Percentiles rank a stretch among this genome's conserved stretches.
Conservation (phyloP, 2,113 vertebrate genomes). For the Callorhinus ursinus region DNA sequence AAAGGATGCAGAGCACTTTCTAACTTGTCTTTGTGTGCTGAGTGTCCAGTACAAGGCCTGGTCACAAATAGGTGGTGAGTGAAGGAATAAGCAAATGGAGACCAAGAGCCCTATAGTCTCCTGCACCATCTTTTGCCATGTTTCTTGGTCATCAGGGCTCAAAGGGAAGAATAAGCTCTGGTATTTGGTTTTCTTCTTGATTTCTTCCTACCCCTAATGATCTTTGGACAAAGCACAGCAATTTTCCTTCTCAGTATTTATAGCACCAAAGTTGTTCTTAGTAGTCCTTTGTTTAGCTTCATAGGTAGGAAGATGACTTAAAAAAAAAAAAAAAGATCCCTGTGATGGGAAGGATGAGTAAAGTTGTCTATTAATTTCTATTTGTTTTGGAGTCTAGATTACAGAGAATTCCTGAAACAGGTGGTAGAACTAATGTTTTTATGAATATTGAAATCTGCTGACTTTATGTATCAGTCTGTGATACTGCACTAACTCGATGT, state of each 20-base stretch:
- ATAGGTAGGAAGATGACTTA: neutral
- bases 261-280: neutral
- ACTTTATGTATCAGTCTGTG: neutral
- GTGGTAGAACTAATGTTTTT: conserved; percentile 52
- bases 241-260: neutral
- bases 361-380: conserved; percentile 16
- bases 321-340: neutral
- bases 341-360: neutral
- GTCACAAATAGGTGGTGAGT: neutral
- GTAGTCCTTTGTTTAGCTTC: neutral
- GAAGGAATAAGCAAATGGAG: neutral
- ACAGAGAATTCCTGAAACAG: conserved; percentile 7
- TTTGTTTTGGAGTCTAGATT: neutral
- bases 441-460: neutral
- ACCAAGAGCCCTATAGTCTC: neutral
- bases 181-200: neutral
- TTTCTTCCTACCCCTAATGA: neutral
- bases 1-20: neutral
- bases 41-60: neutral
- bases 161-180: neutral
- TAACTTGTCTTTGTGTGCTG: neutral
- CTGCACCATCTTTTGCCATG: neutral
- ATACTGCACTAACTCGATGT: neutral
- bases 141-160: neutral
- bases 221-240: neutral